These are phyloP conservation scores for Drosophila affinis DNA, from an alignment of 2,888 invertebrate species.

Conservation along the genomic window DNA sequence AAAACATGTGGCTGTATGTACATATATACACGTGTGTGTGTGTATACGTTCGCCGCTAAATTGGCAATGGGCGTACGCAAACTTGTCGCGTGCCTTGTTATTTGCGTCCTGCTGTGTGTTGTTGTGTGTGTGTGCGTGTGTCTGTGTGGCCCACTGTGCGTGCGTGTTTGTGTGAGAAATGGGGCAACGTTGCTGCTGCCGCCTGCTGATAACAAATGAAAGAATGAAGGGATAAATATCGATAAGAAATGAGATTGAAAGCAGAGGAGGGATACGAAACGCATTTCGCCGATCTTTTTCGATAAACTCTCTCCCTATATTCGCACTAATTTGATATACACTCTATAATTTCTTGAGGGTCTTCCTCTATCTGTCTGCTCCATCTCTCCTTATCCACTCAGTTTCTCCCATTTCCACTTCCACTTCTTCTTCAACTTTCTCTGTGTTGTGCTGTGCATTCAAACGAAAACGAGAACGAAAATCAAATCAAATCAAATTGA, in stretches of 20 bases:
- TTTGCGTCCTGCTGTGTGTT: not conserved
- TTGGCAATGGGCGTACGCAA: conserved; percentile 4
- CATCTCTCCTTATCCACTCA: not conserved
- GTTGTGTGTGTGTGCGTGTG: too few relatives aligned
- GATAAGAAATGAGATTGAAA: not conserved
- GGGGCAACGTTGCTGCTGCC: not conserved
- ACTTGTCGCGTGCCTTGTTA: conserved; percentile 17
- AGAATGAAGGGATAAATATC: not conserved
- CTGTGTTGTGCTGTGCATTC: conserved; percentile 70
- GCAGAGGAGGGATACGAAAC: not conserved
- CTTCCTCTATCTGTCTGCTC: conserved; percentile 5
- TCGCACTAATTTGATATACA: conserved; percentile 63
- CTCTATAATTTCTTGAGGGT: too few relatives aligned
- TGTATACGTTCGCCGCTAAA: conserved; percentile 1
- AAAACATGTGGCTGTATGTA: conserved; percentile 2
- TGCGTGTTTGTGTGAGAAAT: not conserved
- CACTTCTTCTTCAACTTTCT: conserved; percentile 10
- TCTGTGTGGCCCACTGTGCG: not conserved
- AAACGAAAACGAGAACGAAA: conserved; percentile 80
- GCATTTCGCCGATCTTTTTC: not conserved
- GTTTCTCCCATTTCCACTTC: not conserved
- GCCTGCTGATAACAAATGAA: not conserved
- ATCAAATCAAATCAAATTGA: conserved; percentile 82
- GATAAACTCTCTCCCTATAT: too few relatives aligned
- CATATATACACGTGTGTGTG: not conserved